Conservation (phyloP, 2,888 invertebrate species). For the Physocephala rufipes region DNA sequence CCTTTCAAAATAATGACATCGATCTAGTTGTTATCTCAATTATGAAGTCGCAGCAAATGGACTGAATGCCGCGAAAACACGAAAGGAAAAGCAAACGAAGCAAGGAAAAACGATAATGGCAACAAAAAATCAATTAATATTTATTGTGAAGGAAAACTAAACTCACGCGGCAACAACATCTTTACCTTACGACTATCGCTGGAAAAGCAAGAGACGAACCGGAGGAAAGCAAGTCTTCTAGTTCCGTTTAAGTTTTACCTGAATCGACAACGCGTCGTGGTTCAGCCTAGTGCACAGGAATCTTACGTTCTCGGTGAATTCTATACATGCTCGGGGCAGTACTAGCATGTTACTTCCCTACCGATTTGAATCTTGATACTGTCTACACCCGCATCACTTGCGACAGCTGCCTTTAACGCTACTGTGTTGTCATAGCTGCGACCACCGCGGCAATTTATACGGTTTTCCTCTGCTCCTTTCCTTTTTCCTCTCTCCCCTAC, state of each 20-base stretch:
- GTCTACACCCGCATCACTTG: slow-evolving; percentile 46
- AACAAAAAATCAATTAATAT: slow-evolving; percentile 40
- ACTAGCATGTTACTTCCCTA: slow-evolving; percentile 36
- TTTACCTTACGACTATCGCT: slow-evolving; percentile 37
- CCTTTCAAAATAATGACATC: slow-evolving; percentile 17
- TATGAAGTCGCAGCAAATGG: not conserved
- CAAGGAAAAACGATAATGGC: not conserved
- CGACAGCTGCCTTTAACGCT: slow-evolving; percentile 45
- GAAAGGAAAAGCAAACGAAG: slow-evolving; percentile 6
- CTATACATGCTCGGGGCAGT: slow-evolving; percentile 41
- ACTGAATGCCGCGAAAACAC: slow-evolving; percentile 1
- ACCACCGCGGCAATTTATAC: not conserved
- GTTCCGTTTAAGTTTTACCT: slow-evolving; percentile 35
- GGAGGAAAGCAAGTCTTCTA: too few relatives aligned
- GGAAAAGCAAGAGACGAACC: too few relatives aligned
- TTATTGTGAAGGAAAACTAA: slow-evolving; percentile 23
- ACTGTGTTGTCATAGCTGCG: not conserved
- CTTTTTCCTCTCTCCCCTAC: too few relatives aligned
- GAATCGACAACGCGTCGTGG: slow-evolving; percentile 23
- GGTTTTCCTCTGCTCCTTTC: too few relatives aligned
- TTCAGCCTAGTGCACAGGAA: not conserved
- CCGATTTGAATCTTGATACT: slow-evolving; percentile 45
- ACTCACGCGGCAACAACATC: slow-evolving; percentile 32
- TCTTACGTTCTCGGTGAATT: not conserved
- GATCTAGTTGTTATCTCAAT: slow-evolving; percentile 15